Evolutionary conservation across 2,797 vertebrate genomes (phyloP), one percentile per base, ranked within the genome.

Genomic region (Gila robusta): DNA sequence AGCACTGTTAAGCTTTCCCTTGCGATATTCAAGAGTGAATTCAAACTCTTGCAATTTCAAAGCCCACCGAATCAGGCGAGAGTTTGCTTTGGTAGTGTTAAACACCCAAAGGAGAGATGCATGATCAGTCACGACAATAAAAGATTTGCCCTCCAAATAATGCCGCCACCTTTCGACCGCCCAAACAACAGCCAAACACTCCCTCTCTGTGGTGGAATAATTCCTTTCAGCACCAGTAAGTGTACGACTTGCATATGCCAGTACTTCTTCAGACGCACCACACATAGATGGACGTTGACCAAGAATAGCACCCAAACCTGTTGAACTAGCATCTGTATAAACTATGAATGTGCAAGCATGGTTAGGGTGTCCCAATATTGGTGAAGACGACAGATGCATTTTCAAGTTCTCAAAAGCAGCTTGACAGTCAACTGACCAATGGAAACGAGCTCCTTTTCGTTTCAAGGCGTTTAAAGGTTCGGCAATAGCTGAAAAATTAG

Each of bases 51-150:
- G 66, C 17, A 69, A 37, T 14, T 28, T 69, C 3, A 69, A 19
- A 16, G 56, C 56, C 56, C 56, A 59, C n/a, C 56, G 66, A 69
- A 69, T 69, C 28, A 69, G 17, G 8, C 1, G 66, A 69, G 66
- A 69, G 3, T 21, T 69, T 35, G 66, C 66, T 3, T 69, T 69
- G 6, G 17, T 37, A 37, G 66, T 37, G 16, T 69, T 69, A 19
- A 37, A 69, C 26, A 69, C 28, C 66, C 66, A 69, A 32, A 69
- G 16, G 12, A 69, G 32, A 35, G 14, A 35, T 0, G 16, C 28
- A 69, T 69, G 66, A 69, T 69, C 66, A 21, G 66, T 69, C 32
- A 69, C 66, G 19, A 69, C 32, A 69, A 35, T 9, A 69, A 69
- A 69, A 21, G 32, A 8, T 12, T 69, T 69, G 0, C 66, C 32